phyloP scores from a whole-genome alignment of 2,888 invertebrate species.

The Isotomurus palustris region DNA sequence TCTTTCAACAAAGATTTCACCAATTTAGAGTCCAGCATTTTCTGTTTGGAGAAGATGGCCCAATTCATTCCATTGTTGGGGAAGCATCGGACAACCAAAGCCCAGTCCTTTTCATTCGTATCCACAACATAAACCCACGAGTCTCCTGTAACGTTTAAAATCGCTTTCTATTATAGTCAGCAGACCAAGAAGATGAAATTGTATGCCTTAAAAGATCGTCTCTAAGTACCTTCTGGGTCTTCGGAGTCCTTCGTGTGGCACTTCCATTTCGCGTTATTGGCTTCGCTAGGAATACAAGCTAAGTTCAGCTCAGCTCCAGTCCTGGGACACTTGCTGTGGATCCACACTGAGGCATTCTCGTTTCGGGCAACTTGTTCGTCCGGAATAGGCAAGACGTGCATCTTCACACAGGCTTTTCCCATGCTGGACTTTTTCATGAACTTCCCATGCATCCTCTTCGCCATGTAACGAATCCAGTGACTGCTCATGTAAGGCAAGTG shows the following conservation, averaged over 20 bases:
- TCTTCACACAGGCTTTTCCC: slow-evolving; percentile 26
- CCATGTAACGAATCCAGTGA: slow-evolving; percentile 30
- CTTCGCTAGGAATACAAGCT: slow-evolving; percentile 18
- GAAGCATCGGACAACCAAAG: slow-evolving; percentile 28
- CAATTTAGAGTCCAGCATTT: slow-evolving; percentile 15
- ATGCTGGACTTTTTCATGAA: slow-evolving; percentile 19
- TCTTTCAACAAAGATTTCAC: slow-evolving; percentile 27
- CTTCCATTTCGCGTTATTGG: slow-evolving; percentile 28
- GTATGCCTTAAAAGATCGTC: too few relatives aligned
- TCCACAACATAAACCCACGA: slow-evolving; percentile 30
- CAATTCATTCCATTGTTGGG: slow-evolving; percentile 28
- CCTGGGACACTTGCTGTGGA: slow-evolving; percentile 29
- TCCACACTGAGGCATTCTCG: slow-evolving; percentile 22
- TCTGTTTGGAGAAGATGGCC: slow-evolving; percentile 34
- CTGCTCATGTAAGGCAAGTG: slow-evolving; percentile 32
- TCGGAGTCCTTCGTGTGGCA: slow-evolving; percentile 11
- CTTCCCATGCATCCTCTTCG: slow-evolving; percentile 29
- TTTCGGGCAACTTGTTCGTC: slow-evolving; percentile 1
- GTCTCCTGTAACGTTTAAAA: slow-evolving; percentile 17
- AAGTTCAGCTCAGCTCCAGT: slow-evolving; percentile 24
- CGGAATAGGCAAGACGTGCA: slow-evolving; percentile 20
- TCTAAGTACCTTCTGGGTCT: background rate
- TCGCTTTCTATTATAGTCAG: too few relatives aligned
- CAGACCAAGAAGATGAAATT: too few relatives aligned
- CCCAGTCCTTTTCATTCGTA: slow-evolving; percentile 31